A percentile compares a stretch with the other conserved stretches of the same genome.
Evolutionary conservation across 2,113 vertebrate species (phyloP).

Genomic region (Melanotaenia duboulayi): DNA sequence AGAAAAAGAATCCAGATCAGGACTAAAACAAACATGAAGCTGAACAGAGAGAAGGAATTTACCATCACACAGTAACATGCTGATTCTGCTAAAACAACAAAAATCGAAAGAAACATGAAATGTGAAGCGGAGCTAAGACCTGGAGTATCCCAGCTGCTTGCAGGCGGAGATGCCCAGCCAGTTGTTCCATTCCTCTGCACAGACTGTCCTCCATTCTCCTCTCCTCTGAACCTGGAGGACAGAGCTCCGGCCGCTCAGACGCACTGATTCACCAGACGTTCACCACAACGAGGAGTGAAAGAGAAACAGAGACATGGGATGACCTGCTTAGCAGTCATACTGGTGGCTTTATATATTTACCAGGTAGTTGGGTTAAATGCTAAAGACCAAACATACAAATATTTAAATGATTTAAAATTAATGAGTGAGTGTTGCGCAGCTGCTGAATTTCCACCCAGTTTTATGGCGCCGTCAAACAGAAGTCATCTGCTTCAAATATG

Average conservation of each 20-base stretch:
- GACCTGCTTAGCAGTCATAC: too few species aligned
- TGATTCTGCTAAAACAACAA: not conserved
- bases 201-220: slow-evolving; percentile 81
- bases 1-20: not conserved
- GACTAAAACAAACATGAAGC: too few species aligned
- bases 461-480: too few species aligned
- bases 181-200: slow-evolving; percentile 80
- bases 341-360: too few species aligned
- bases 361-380: too few species aligned
- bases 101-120: not conserved
- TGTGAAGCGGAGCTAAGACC: slow-evolving; percentile 45
- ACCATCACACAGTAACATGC: too few species aligned
- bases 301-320: not conserved
- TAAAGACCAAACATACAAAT: too few species aligned
- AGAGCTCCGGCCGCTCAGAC: slow-evolving; percentile 80
- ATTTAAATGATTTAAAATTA: too few species aligned
- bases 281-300: not conserved
- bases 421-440: too few species aligned
- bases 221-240: slow-evolving; percentile 80
- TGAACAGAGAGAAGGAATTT: too few species aligned
- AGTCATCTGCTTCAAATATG: too few species aligned
- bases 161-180: slow-evolving; percentile 76
- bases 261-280: slow-evolving; percentile 65
- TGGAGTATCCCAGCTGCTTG: slow-evolving; percentile 83
- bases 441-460: too few species aligned